A percentile compares a stretch with the other conserved stretches of the same genome.
Evolutionary conservation across 2,797 vertebrate genomes (phyloP).

Genomic region (Pseudocheirus occidentalis): DNA sequence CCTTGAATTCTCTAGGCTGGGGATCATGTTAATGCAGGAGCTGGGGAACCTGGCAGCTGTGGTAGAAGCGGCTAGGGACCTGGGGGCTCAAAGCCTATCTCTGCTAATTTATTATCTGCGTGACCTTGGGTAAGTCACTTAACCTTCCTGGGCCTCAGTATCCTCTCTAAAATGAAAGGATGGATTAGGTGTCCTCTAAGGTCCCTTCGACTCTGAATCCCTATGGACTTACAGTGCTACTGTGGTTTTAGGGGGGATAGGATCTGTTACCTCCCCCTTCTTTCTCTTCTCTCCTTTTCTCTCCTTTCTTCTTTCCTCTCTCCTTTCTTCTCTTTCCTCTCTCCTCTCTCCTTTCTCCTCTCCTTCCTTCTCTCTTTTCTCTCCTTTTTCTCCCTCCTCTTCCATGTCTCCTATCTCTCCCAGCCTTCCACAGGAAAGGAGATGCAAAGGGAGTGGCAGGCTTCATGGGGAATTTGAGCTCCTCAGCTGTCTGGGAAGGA

Average conservation of each 20-base stretch:
- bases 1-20: neutral
- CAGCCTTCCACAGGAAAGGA: neutral
- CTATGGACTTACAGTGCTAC: neutral
- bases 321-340: neutral
- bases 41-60: neutral
- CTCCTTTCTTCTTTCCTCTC: neutral
- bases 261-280: neutral
- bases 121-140: neutral
- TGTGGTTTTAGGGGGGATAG: neutral
- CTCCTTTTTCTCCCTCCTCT: neutral
- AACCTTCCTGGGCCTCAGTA: neutral
- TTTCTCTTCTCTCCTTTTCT: neutral
- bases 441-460: conserved; percentile 8
- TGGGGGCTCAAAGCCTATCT: neutral
- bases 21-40: neutral
- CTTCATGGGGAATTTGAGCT: neutral
- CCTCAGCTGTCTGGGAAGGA: neutral
- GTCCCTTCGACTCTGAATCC: neutral
- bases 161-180: neutral
- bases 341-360: no score
- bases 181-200: neutral
- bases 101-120: no score
- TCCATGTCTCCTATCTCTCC: neutral
- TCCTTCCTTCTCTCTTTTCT: neutral
- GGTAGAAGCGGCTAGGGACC: no score